A percentile compares a stretch with the other conserved stretches of the same genome.
phyloP scores from a whole-genome alignment of 2,888 invertebrate genomes.

The Acanthococcus lagerstroemiae region DNA sequence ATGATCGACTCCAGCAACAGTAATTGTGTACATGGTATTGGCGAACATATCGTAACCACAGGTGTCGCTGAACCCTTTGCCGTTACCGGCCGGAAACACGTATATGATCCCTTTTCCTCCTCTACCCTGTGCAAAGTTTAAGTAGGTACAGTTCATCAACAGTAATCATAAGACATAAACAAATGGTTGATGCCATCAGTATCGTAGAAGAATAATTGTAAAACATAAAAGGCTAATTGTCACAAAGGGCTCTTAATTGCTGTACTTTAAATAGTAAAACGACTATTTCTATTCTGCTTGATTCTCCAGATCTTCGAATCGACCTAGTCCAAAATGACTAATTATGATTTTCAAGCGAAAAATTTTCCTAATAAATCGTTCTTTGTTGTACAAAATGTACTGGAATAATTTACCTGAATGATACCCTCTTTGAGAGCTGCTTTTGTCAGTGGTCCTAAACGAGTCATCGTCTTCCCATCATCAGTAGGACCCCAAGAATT shows the following conservation, averaged over 20 bases:
- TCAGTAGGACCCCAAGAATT: slow-evolving; percentile 92
- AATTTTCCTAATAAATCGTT: neutral
- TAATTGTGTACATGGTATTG: slow-evolving; percentile 73
- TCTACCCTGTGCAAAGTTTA: slow-evolving; percentile 52
- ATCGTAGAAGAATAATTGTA: no score
- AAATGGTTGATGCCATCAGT: neutral
- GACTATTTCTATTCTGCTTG: no score
- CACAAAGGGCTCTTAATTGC: no score
- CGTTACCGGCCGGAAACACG: slow-evolving; percentile 90
- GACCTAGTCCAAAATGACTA: no score
- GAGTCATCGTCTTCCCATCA: slow-evolving; percentile 78
- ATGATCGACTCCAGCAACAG: slow-evolving; percentile 78
- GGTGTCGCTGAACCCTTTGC: slow-evolving; percentile 70
- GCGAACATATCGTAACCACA: slow-evolving; percentile 88
- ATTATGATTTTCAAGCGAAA: no score
- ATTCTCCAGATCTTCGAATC: no score
- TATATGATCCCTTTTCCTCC: slow-evolving; percentile 73
- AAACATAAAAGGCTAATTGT: no score
- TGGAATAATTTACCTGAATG: slow-evolving; percentile 48
- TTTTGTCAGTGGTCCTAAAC: slow-evolving; percentile 66
- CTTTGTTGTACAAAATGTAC: neutral
- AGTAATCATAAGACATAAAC: neutral
- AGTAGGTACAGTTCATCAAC: neutral
- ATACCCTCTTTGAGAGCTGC: slow-evolving; percentile 68
- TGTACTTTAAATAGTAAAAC: no score